Evolutionary conservation across 2,888 invertebrate species (phyloP), one percentile per base, ranked within the genome.

Genomic region (Netelia inedita): DNA sequence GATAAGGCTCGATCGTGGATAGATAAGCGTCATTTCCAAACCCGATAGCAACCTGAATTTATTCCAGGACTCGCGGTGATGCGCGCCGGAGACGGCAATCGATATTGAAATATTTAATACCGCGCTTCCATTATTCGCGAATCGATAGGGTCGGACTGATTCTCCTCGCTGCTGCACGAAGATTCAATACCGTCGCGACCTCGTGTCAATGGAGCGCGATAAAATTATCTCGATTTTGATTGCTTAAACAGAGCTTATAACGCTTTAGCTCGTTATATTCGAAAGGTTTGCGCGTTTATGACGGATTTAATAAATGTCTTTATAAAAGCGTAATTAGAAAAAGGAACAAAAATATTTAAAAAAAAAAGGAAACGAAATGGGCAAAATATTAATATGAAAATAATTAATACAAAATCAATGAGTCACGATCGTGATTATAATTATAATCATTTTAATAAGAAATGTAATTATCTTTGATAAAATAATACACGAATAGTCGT

Each of bases 71-170:
- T 46, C 23, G 43, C 35, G 28, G 11, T 71, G 43, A 23, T 59
- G 68, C 55, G 53, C 53, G 46, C 10, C 59, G 53, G 83, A 43
- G 68, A 76, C 72, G 59, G 61, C 50, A 80, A 81, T 72, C 81
- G 73, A 78, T 74, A 81, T 84, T 69, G 81, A 68, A 80, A 84
- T 84, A 84, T 84, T 84, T 65, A 84, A 84, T 84, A 57, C 71
- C 50, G 28, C 43, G 59, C 68, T 65, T 73, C 63, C 55, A 46
- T 63, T 28, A 55, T 28, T 69, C 41, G 61, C 21, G 19, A 84
- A 84, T 84, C 80, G 68, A 83, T 81, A 81, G 35, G 21, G 35
- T 19, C 23, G 53, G 79, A 61, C 71, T 65, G 69, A 78, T 75
- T 55, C 53, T 43, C 55, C 59, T 35, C 16, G 23, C 19, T 43